Conservation (phyloP, 2,113 vertebrate genomes). For the Heteronetta atricapilla region DNA sequence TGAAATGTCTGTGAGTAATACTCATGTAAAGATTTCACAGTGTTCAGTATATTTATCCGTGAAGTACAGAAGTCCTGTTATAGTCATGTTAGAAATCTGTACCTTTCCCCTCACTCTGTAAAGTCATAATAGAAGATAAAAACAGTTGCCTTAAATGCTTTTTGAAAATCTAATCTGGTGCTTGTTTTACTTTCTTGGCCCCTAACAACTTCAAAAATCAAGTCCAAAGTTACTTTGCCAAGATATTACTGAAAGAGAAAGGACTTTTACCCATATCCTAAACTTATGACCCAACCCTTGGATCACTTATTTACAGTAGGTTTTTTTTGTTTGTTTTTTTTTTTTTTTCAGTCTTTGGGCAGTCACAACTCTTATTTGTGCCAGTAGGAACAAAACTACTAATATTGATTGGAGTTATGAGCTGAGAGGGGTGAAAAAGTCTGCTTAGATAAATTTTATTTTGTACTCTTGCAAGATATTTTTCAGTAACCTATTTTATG, state of each 20-base stretch:
- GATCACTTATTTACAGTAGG: background rate
- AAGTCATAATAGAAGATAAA: background rate
- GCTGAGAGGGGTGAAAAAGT: background rate
- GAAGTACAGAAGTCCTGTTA: background rate
- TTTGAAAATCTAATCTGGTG: background rate
- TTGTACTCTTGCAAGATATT: slow-evolving; percentile 29
- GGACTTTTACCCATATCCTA: background rate
- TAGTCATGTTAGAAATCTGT: background rate
- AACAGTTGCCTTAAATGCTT: background rate
- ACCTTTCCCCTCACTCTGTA: background rate
- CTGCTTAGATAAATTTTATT: slow-evolving; percentile 43
- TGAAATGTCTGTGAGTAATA: background rate
- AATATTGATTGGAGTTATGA: slow-evolving; percentile 7
- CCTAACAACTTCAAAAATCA: background rate
- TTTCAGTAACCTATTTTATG: slow-evolving; percentile 42
- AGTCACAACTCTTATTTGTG: slow-evolving; percentile 8
- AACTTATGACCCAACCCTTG: background rate
- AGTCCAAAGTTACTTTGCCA: background rate
- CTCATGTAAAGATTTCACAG: background rate
- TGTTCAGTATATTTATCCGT: background rate
- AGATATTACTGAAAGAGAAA: slow-evolving; percentile 17
- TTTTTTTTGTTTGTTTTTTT: too few relatives aligned
- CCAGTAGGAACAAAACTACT: slow-evolving; percentile 42
- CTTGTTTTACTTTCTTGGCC: background rate
- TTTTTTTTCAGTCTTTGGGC: background rate